These are phyloP conservation scores for Tetragonula carbonaria DNA, from an alignment of 2,888 invertebrate genomes.

Conservation along the genomic window DNA sequence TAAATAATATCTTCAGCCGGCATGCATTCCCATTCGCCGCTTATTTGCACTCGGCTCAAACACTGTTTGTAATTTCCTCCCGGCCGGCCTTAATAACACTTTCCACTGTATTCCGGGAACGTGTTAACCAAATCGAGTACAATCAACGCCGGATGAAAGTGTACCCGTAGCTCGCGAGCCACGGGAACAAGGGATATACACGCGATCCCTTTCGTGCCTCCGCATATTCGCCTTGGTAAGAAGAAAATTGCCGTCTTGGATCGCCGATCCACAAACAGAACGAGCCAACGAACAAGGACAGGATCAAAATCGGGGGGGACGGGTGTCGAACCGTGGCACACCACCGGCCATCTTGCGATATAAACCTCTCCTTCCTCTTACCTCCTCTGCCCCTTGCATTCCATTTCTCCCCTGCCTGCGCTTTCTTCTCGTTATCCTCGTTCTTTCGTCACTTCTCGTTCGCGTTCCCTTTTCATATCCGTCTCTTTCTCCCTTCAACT, in stretches of 20 bases:
- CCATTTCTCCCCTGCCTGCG: slow-evolving; percentile 1
- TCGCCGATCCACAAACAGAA: slow-evolving; percentile 39
- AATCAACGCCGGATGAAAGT: slow-evolving; percentile 66
- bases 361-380: background rate
- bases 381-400: slow-evolving; percentile 6
- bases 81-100: slow-evolving; percentile 65
- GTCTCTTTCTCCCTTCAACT: background rate
- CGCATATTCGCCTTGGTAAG: slow-evolving; percentile 67
- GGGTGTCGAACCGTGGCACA: slow-evolving; percentile 37
- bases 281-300: slow-evolving; percentile 30
- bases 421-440: slow-evolving; percentile 16
- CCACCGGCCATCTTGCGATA: slow-evolving; percentile 42
- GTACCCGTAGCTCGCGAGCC: slow-evolving; percentile 44
- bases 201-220: slow-evolving; percentile 67
- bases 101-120: slow-evolving; percentile 65
- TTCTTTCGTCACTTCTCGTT: background rate
- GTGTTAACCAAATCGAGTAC: slow-evolving; percentile 72
- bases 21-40: slow-evolving; percentile 46
- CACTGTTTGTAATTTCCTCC: slow-evolving; percentile 63
- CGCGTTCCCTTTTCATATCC: background rate
- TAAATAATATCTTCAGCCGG: slow-evolving; percentile 35
- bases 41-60: slow-evolving; percentile 58
- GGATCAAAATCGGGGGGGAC: slow-evolving; percentile 24
- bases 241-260: slow-evolving; percentile 72
- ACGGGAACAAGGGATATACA: slow-evolving; percentile 62